Percentiles rank a stretch among this genome's conserved stretches.
Evolutionary conservation across 2,888 invertebrate genomes (phyloP).

Genomic region (Parapristionchus giblindavisi): DNA sequence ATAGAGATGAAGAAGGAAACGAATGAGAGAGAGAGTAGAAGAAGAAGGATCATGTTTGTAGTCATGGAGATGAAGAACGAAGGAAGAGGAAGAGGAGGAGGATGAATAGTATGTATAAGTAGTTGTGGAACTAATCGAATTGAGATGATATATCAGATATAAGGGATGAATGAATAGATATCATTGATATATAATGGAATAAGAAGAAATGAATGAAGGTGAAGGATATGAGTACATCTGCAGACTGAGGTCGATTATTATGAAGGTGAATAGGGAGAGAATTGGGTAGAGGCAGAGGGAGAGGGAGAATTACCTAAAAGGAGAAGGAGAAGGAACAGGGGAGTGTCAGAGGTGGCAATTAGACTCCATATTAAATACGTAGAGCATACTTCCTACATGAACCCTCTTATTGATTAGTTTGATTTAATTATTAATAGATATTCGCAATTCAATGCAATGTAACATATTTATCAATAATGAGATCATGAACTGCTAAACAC

Average conservation of each 20-base stretch:
- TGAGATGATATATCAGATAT: neutral
- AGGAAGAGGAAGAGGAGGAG: conserved; percentile 14
- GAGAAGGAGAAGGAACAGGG: no score
- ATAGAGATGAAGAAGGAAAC: neutral
- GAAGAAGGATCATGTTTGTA: neutral
- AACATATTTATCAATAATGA: no score
- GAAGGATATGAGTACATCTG: neutral
- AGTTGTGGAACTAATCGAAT: neutral
- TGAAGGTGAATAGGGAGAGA: neutral
- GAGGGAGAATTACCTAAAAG: no score
- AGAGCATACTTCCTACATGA: no score
- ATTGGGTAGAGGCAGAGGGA: neutral
- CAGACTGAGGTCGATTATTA: neutral
- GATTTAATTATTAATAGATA: no score
- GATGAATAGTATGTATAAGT: neutral
- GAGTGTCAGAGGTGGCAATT: no score
- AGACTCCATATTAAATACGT: no score
- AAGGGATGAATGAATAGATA: neutral
- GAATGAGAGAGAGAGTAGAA: neutral
- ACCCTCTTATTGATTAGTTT: no score
- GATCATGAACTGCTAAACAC: no score
- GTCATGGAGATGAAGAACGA: conserved; percentile 18
- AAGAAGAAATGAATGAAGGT: neutral
- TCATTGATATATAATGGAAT: neutral
- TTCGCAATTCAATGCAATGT: no score